A percentile compares a stretch with the other conserved stretches of the same genome.
These are phyloP conservation scores for Dynastes grantii DNA, from an alignment of 2,888 invertebrate species.

Conservation along the genomic window DNA sequence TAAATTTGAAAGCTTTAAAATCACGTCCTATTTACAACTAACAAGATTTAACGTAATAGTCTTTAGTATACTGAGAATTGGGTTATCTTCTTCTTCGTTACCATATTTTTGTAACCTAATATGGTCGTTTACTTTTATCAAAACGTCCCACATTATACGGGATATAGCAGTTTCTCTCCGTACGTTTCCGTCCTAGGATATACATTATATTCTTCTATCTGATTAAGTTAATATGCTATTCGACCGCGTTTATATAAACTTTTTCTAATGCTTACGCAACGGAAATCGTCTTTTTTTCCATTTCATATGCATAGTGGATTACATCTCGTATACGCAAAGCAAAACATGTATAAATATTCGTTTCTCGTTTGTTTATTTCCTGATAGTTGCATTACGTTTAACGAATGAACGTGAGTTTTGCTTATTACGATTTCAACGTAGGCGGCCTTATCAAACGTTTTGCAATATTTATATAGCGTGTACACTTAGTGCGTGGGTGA, in stretches of 20 bases:
- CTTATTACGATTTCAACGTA: neutral
- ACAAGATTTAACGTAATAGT: no score
- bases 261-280: neutral
- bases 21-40: no score
- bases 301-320: neutral
- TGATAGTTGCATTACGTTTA: neutral
- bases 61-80: no score
- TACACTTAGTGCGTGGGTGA: no score
- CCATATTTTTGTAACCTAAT: no score
- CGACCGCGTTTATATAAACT: no score
- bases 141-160: neutral
- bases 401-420: slow-evolving; percentile 7
- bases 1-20: no score
- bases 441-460: slow-evolving; percentile 2
- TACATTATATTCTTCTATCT: neutral
- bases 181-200: neutral
- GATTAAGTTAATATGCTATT: neutral
- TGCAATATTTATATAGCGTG: neutral
- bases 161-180: neutral
- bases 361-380: slow-evolving; percentile 16
- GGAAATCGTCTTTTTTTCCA: neutral
- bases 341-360: slow-evolving; percentile 18
- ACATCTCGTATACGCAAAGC: neutral
- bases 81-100: no score
- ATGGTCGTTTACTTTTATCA: no score